Evolutionary conservation across 2,113 vertebrate species (phyloP), one percentile per base, ranked within the genome.

Genomic region (Catharus minimus): DNA sequence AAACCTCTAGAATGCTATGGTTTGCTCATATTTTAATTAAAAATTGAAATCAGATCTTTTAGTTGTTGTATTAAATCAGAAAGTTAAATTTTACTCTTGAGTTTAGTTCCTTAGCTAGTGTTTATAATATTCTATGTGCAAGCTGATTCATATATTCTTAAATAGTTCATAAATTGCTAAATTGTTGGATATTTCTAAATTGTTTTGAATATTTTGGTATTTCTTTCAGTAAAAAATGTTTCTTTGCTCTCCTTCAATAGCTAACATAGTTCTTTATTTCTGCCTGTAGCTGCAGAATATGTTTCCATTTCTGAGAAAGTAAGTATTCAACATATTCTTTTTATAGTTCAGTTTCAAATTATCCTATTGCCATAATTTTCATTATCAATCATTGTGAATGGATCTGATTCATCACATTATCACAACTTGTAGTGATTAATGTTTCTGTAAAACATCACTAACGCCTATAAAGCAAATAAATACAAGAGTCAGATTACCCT

Each of bases 261-360:
- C 27, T 81, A 91, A 60, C 12, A 12, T 57, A 39, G 3, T 52
- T 82, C 19, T 56, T 50, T 32, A 58, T 92, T 83, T 84, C 13
- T 77, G 77, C 13, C 23, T 0, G 0, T n/a, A 77, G 46, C 8
- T 57, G 10, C 15, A 50, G 26, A 88, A 65, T 10, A 3, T 61
- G 23, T 67, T 86, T 67, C 13, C 0, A 1, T 62, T 75, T 68
- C 56, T 61, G 24, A 69, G 61, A 76, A 64, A 52, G 13, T 44
- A 82, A 57, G 18, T 43, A 57, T 21, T 38, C n/a, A 41, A 72
- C 2, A 26, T n/a, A 38, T 30, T 61, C 28, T 50, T 68, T 80
- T 60, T 50, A 24, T 39, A 47, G 14, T 56, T 71, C 26, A 67
- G 38, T 88, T 64, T 82, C 30, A 67, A 79, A 53, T 72, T 41